Percentiles rank a stretch among this genome's conserved stretches.
These are phyloP conservation scores for Polydesmus complanatus DNA, from an alignment of 2,888 invertebrate genomes.

Conservation along the genomic window DNA sequence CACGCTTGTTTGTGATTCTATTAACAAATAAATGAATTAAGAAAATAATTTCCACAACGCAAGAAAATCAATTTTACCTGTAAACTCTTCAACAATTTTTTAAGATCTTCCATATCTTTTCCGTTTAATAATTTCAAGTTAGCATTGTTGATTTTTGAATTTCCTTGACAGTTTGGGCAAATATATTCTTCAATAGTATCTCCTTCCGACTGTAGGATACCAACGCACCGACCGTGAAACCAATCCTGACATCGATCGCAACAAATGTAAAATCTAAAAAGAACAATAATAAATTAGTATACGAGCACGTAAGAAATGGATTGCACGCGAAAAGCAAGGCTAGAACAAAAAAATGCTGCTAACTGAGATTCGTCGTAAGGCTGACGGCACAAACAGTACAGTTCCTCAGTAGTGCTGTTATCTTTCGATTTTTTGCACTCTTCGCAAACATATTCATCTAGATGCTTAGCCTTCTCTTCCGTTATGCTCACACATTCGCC, in stretches of 20 bases:
- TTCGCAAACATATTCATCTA: constrained; percentile 63
- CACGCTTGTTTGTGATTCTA: constrained; percentile 89
- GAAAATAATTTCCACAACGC: neutral
- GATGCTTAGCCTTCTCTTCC: constrained; percentile 74
- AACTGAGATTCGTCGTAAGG: constrained; percentile 96
- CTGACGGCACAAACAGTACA: constrained; percentile 89
- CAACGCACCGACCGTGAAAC: constrained; percentile 97
- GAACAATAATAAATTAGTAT: neutral
- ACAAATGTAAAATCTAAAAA: constrained; percentile 86
- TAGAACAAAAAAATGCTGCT: constrained; percentile 32
- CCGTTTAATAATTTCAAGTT: constrained; percentile 71
- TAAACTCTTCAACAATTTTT: constrained; percentile 75
- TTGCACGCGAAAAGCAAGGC: neutral
- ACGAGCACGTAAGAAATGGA: too few relatives aligned
- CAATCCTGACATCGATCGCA: constrained; percentile 98
- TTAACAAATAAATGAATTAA: constrained; percentile 19
- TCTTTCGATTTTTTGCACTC: constrained; percentile 59
- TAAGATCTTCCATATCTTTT: constrained; percentile 68
- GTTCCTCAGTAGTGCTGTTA: constrained; percentile 52
- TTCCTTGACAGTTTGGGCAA: constrained; percentile 88
- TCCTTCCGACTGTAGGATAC: constrained; percentile 82
- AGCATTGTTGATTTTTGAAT: constrained; percentile 73
- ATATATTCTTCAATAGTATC: constrained; percentile 91
- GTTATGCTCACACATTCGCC: constrained; percentile 90
- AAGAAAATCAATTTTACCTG: constrained; percentile 42